Conservation (phyloP, 2,113 vertebrate species). For the Empidonax alnorum region DNA sequence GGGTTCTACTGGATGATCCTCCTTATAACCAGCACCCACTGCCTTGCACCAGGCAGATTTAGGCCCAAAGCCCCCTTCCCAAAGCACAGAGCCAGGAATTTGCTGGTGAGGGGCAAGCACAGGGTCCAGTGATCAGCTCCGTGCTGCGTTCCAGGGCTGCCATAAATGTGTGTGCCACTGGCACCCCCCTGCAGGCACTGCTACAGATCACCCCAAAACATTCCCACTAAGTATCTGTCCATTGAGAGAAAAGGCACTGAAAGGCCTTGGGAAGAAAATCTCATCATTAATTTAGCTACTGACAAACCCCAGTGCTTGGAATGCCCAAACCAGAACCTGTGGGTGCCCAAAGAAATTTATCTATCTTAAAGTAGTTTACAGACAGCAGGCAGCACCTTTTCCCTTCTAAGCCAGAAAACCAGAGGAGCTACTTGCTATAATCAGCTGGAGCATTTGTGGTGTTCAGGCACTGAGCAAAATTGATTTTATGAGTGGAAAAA, state of each 20-base stretch:
- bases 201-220: not conserved
- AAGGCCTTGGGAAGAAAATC: not conserved
- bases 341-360: not conserved
- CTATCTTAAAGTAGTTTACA: not conserved
- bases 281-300: not conserved
- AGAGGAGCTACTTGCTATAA: not conserved
- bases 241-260: not conserved
- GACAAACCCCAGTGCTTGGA: not conserved
- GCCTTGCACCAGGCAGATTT: not conserved
- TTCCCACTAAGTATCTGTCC: not conserved
- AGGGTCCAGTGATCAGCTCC: not conserved
- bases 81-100: not conserved
- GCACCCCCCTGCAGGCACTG: not conserved
- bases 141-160: conserved; percentile 42
- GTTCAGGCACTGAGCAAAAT: not conserved
- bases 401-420: not conserved
- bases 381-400: conserved; percentile 3
- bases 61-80: not conserved
- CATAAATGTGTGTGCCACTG: conserved; percentile 28
- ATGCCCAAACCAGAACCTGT: not conserved
- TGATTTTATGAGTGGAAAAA: conserved; percentile 12
- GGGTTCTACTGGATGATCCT: not conserved
- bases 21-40: not conserved
- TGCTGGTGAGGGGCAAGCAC: not conserved
- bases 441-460: conserved; percentile 1